These are phyloP conservation scores for Poecile atricapillus DNA, from an alignment of 2,113 vertebrate genomes.

Conservation along the genomic window DNA sequence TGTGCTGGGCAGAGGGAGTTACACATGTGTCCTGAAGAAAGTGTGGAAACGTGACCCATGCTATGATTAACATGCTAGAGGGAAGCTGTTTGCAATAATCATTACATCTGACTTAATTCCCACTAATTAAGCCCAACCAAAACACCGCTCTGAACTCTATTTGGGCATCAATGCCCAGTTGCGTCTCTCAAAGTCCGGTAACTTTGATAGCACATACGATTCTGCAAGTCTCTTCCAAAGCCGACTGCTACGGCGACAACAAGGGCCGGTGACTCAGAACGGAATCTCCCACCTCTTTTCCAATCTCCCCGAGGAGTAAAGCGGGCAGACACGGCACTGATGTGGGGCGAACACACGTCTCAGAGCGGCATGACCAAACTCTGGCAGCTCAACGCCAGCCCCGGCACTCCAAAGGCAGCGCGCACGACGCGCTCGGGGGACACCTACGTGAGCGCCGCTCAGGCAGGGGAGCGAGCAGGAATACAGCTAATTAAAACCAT, in stretches of 20 bases:
- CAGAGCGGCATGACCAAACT: neutral
- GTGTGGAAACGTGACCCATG: rapidly evolving
- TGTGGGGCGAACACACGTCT: rapidly evolving
- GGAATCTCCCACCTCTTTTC: neutral
- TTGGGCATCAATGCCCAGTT: too few species aligned
- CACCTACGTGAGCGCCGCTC: neutral
- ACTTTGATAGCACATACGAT: rapidly evolving
- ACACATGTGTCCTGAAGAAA: neutral
- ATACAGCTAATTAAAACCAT: neutral
- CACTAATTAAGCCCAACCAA: neutral
- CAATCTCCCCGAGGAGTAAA: neutral
- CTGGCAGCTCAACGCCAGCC: neutral
- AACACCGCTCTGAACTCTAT: neutral
- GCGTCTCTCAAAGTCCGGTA: rapidly evolving
- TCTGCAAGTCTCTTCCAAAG: neutral
- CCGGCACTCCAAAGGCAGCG: neutral
- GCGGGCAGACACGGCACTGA: rapidly evolving
- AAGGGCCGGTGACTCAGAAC: neutral
- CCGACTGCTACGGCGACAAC: rapidly evolving
- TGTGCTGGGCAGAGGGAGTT: neutral
- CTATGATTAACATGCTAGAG: rapidly evolving
- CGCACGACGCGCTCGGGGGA: neutral
- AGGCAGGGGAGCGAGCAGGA: neutral
- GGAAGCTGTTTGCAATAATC: neutral
- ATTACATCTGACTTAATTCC: neutral